Base-by-base conservation (phyloP, 2,797 vertebrate species). In the Sebastes kiyomatsui region DNA sequence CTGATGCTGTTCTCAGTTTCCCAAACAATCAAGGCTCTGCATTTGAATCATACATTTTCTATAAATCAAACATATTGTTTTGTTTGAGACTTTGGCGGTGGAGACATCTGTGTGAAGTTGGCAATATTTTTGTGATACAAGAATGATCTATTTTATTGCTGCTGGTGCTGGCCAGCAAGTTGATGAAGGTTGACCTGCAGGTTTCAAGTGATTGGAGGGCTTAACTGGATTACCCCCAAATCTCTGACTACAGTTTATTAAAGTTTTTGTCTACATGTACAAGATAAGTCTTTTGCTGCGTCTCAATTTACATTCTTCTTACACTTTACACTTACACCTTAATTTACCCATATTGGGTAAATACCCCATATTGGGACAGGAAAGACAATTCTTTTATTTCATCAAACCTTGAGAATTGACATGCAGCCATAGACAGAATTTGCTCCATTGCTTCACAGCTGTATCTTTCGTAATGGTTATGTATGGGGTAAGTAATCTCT, bases 381-480 rank as follows among this genome's bases (percentile, higher is more conserved):
- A 42, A 42, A 42, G 38, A 42, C 14, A 42, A 16, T 42, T 42
- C 14, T 42, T 42, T 42, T 42, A 42, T 42, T 42, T 42, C 38
- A 42, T 16, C 38, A 16, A 42, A 42, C 38, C 38, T 42, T 42
- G 0, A 42, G 38, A 42, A 18, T 46, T 46, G 14, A 18, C 42
- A 46, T 46, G 16, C 16, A 46, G 42, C 42, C 42, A 46, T 46
- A 46, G 42, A 18, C 42, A 46, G 2, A 46, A 42, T 42, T 42
- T 42, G 38, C 38, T 42, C 38, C 38, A 42, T 42, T 42, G 38
- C 5, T 42, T 42, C 38, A 42, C 38, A 42, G 6, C 38, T 42
- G 0, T 42, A 16, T 42, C 38, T 42, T 42, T 42, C 2, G 0
- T 42, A 14, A 42, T 42, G 38, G 0, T 42, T 32, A 0, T 0